Evolutionary conservation across 2,888 invertebrate genomes (phyloP).

Genomic region (Stramonita haemastoma): DNA sequence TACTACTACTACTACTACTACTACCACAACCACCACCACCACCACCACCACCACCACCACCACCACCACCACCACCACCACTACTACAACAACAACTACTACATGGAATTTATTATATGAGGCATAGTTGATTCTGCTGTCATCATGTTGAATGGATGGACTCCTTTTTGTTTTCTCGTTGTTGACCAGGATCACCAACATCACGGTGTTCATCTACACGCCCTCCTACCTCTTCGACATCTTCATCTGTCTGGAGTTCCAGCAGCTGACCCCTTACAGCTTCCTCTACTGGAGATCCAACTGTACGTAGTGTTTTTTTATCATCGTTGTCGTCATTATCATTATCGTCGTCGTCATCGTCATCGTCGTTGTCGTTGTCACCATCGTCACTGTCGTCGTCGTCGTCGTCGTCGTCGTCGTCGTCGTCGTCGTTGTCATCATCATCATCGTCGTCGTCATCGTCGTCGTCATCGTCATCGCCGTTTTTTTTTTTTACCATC

Average conservation of each 20-base stretch:
- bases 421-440: slow-evolving; percentile 8
- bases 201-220: slow-evolving; percentile 17
- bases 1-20: too few species aligned
- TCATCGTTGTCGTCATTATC: neutral
- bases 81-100: too few species aligned
- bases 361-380: slow-evolving; percentile 18
- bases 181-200: slow-evolving; percentile 25
- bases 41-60: too few species aligned
- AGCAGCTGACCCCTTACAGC: slow-evolving; percentile 30
- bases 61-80: too few species aligned
- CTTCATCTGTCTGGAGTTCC: slow-evolving; percentile 37
- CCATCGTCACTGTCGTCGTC: neutral
- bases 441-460: neutral
- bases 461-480: neutral
- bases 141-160: too few species aligned
- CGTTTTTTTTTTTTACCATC: too few species aligned
- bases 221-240: slow-evolving; percentile 35
- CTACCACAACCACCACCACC: too few species aligned
- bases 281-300: slow-evolving; percentile 32
- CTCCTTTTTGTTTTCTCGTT: too few species aligned
- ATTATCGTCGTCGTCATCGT: slow-evolving; percentile 25
- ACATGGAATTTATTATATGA: too few species aligned
- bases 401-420: slow-evolving; percentile 24
- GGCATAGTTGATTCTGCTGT: too few species aligned
- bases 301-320: neutral